These are phyloP conservation scores for Serripes groenlandicus DNA, from an alignment of 2,888 invertebrate genomes.

Conservation along the genomic window DNA sequence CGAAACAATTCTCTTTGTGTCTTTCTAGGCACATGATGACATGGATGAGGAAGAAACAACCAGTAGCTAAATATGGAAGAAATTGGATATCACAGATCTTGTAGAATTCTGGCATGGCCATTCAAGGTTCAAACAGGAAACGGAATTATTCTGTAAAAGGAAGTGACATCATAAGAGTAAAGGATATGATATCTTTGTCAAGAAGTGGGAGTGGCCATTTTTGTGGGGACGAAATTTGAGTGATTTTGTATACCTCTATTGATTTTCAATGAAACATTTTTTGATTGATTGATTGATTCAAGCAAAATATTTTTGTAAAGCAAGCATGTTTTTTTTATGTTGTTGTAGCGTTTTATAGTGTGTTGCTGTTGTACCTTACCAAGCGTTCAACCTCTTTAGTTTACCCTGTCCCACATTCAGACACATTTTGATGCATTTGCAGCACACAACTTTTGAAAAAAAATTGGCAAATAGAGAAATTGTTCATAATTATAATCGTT, in stretches of 20 bases:
- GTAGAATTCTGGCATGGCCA: background rate
- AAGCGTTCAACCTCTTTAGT: no score
- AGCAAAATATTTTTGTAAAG: background rate
- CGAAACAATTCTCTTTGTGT: background rate
- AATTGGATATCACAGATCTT: background rate
- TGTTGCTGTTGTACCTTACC: no score
- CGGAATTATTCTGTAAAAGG: slow-evolving; percentile 6
- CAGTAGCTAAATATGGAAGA: background rate
- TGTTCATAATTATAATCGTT: no score
- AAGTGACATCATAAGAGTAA: slow-evolving; percentile 18
- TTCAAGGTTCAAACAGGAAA: slow-evolving; percentile 5
- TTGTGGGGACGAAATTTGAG: background rate
- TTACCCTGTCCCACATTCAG: no score
- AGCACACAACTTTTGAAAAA: no score
- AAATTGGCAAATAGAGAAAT: no score
- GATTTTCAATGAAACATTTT: background rate
- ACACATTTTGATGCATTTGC: no score
- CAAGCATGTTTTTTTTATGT: background rate
- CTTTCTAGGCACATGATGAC: background rate
- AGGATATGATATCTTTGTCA: background rate
- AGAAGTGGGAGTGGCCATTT: background rate
- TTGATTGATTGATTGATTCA: background rate
- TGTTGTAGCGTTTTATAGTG: background rate
- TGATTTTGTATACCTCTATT: background rate
- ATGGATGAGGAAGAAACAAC: background rate